phyloP scores from a whole-genome alignment of 2,888 invertebrate genomes.

The Diabrotica balteata region DNA sequence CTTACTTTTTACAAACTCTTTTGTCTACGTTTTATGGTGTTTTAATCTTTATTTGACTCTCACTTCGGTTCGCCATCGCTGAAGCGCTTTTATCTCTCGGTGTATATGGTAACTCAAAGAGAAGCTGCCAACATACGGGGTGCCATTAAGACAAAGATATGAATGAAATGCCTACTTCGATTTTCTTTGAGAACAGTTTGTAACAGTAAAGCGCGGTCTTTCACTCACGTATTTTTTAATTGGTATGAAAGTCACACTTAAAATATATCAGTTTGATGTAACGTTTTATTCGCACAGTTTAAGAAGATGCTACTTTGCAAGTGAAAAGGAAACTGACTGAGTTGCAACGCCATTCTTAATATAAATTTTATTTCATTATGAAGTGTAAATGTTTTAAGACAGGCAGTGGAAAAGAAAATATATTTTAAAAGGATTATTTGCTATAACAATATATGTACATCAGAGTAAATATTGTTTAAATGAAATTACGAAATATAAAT shows the following conservation, averaged over 20 bases:
- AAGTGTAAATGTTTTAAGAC: too few relatives aligned
- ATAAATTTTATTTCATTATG: too few relatives aligned
- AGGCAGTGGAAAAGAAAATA: too few relatives aligned
- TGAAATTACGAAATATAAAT: too few relatives aligned
- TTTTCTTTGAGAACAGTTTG: constrained; percentile 6
- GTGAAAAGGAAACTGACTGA: too few relatives aligned
- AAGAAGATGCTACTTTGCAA: too few relatives aligned
- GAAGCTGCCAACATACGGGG: constrained; percentile 15
- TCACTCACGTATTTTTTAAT: constrained; percentile 19
- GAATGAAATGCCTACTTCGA: constrained; percentile 9
- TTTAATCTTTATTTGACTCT: constrained; percentile 45
- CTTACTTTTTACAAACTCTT: constrained; percentile 47
- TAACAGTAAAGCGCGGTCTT: constrained; percentile 14
- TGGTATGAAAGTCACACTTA: constrained; percentile 14
- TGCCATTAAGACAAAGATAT: constrained; percentile 8
- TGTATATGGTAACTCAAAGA: constrained; percentile 38
- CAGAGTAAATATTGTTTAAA: too few relatives aligned
- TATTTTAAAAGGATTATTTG: too few relatives aligned
- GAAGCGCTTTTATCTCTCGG: constrained; percentile 27
- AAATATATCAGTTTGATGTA: constrained; percentile 3
- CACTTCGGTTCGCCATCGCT: constrained; percentile 30
- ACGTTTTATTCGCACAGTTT: too few relatives aligned
- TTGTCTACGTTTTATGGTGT: constrained; percentile 43
- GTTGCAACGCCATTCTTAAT: too few relatives aligned
- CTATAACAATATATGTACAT: too few relatives aligned